phyloP scores from a whole-genome alignment of 2,113 vertebrate species.

The Hoplias malabaricus region DNA sequence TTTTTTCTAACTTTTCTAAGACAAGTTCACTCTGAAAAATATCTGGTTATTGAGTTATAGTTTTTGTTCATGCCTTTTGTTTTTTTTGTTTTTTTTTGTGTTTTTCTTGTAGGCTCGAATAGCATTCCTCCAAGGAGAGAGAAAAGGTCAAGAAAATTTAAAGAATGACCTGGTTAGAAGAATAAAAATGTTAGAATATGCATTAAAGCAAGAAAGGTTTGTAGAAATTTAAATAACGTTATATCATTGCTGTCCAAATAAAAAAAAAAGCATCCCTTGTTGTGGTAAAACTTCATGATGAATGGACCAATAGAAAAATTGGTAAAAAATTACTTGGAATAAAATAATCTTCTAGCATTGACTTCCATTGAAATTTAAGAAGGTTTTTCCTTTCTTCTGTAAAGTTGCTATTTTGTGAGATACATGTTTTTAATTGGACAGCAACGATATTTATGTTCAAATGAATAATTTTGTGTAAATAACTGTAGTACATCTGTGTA shows the following conservation, averaged over 20 bases:
- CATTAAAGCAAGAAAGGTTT: slow-evolving; percentile 98
- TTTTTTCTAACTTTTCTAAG: too few relatives aligned
- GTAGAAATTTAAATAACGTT: slow-evolving; percentile 52
- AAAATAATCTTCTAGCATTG: too few relatives aligned
- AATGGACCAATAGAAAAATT: not conserved
- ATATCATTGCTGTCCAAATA: not conserved
- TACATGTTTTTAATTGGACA: too few relatives aligned
- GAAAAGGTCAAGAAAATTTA: slow-evolving; percentile 98
- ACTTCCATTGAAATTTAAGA: too few relatives aligned
- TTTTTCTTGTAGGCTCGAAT: slow-evolving; percentile 89
- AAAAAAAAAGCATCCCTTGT: not conserved
- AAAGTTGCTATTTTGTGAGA: too few relatives aligned
- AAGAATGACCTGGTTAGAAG: slow-evolving; percentile 99
- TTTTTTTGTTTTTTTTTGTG: slow-evolving; percentile 53
- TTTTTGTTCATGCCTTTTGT: too few relatives aligned
- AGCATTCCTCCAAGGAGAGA: slow-evolving; percentile 98
- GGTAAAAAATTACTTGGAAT: too few relatives aligned
- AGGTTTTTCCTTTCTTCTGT: too few relatives aligned
- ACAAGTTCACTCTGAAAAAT: too few relatives aligned
- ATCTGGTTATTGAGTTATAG: not conserved
- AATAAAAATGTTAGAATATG: slow-evolving; percentile 99
- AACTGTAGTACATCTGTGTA: not conserved
- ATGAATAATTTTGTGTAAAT: not conserved
- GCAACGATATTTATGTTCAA: too few relatives aligned
- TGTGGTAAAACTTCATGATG: too few relatives aligned